Evolutionary conservation across 2,888 invertebrate species (phyloP).

Genomic region (Neoaliturus tenellus): DNA sequence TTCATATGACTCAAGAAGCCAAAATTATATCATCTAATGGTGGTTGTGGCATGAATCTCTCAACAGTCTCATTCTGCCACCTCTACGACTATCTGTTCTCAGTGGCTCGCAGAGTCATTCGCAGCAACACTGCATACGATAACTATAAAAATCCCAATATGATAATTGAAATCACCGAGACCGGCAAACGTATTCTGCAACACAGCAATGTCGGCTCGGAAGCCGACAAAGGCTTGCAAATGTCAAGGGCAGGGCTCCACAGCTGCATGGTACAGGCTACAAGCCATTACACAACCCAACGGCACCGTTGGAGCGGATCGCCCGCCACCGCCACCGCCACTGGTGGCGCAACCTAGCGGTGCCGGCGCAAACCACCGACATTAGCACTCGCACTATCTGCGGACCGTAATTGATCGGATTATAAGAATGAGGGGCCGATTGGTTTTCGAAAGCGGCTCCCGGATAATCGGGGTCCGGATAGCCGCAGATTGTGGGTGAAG

Average conservation of each 20-base stretch:
- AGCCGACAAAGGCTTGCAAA: neutral
- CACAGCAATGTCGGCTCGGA: conserved; percentile 12
- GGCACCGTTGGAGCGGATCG: conserved; percentile 16
- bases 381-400: neutral
- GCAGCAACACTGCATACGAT: too few species aligned
- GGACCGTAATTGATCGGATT: conserved; percentile 30
- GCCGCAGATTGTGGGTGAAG: neutral
- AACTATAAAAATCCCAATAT: too few species aligned
- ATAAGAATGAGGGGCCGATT: conserved; percentile 28
- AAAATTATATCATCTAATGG: too few species aligned
- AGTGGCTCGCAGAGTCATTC: too few species aligned
- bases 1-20: too few species aligned
- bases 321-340: too few species aligned
- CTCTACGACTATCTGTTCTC: too few species aligned
- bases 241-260: neutral
- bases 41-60: too few species aligned
- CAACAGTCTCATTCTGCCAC: too few species aligned
- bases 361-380: neutral
- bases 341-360: conserved; percentile 7
- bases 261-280: neutral
- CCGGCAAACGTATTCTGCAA: too few species aligned
- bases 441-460: conserved; percentile 39
- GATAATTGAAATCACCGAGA: too few species aligned
- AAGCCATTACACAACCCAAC: conserved; percentile 23
- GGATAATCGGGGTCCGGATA: neutral